Percentiles rank a stretch among this genome's conserved stretches.
phyloP scores from a whole-genome alignment of 2,113 vertebrate genomes.

The Pimephales promelas region DNA sequence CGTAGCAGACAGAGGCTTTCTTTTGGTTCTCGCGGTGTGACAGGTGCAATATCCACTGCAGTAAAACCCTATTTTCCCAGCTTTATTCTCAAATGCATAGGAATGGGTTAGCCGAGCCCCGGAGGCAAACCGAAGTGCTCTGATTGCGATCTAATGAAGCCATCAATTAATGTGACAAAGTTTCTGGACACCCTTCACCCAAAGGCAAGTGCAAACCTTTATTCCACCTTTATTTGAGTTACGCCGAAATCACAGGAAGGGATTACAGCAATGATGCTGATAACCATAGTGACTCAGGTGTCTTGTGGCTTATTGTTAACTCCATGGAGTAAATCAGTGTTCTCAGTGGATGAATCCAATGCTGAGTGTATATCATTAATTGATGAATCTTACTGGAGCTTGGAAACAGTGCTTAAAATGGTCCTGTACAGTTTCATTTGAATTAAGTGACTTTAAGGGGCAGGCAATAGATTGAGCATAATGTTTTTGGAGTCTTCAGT shows the following conservation, averaged over 20 bases:
- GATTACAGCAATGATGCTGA: slow-evolving; percentile 43
- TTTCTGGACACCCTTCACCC: slow-evolving; percentile 54
- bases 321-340: slow-evolving; percentile 22
- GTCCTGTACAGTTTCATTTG: not conserved
- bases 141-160: slow-evolving; percentile 58
- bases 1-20: slow-evolving; percentile 40
- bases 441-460: not conserved
- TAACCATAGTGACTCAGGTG: slow-evolving; percentile 32
- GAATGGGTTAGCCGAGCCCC: slow-evolving; percentile 50
- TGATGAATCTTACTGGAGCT: not conserved
- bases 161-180: slow-evolving; percentile 62
- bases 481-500: not conserved
- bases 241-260: slow-evolving; percentile 44
- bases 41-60: slow-evolving; percentile 41
- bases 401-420: not conserved
- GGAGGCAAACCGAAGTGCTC: slow-evolving; percentile 46
- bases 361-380: not conserved
- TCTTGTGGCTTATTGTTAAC: slow-evolving; percentile 16
- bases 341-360: not conserved
- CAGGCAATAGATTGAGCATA: not conserved
- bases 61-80: slow-evolving; percentile 49
- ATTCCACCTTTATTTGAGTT: slow-evolving; percentile 47
- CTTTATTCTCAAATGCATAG: slow-evolving; percentile 44
- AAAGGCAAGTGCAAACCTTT: slow-evolving; percentile 51
- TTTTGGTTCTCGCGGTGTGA: slow-evolving; percentile 5